phyloP scores from a whole-genome alignment of 2,797 vertebrate species.

The Amazonetta brasiliensis region DNA sequence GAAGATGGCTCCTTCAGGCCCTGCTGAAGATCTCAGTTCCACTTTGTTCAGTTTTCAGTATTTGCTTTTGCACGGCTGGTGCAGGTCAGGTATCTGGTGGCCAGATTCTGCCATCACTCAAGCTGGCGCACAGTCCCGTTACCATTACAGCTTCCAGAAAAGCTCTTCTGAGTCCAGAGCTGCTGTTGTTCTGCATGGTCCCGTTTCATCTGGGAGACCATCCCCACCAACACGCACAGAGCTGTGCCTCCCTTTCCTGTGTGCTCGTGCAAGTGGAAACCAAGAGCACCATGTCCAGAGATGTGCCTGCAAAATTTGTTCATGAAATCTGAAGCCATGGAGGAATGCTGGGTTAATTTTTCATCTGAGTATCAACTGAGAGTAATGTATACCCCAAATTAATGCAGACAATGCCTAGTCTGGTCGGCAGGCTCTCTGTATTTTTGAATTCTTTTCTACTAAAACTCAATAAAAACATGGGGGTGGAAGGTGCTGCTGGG shows the following conservation, averaged over 20 bases:
- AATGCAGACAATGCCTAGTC: conserved; percentile 66
- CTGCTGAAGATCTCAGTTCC: not conserved
- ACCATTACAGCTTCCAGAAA: not conserved
- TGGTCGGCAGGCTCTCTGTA: conserved; percentile 65
- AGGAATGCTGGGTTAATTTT: conserved; percentile 62
- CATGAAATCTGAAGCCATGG: not conserved
- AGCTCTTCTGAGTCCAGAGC: fast-evolving
- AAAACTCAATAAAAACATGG: conserved; percentile 73
- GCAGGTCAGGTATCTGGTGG: not conserved
- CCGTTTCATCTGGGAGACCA: not conserved
- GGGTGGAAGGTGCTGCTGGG: conserved; percentile 75
- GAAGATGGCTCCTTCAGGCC: not conserved
- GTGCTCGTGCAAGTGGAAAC: not conserved
- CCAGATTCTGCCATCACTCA: not conserved
- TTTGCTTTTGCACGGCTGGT: not conserved
- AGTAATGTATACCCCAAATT: conserved; percentile 71
- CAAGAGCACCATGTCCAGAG: not conserved
- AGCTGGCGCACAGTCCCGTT: not conserved
- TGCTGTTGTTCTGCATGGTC: not conserved
- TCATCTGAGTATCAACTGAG: conserved; percentile 51
- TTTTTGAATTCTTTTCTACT: conserved; percentile 72
- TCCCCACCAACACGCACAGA: not conserved
- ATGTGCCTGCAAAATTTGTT: not conserved
- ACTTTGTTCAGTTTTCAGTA: not conserved
- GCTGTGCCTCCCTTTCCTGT: not conserved